Conservation (phyloP, 2,888 invertebrate species). For the Coelinius sp. region DNA sequence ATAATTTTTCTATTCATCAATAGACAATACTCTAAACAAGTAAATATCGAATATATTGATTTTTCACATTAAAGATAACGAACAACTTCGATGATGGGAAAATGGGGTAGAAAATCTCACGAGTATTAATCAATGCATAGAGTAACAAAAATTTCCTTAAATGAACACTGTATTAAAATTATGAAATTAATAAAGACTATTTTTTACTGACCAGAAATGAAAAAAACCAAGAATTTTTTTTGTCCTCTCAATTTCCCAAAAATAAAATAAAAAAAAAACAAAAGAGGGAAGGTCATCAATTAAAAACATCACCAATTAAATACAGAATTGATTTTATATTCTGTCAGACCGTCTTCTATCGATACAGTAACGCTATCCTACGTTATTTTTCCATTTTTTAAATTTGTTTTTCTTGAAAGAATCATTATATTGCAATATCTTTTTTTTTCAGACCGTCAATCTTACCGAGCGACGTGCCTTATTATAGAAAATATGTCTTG, state of each 20-base stretch:
- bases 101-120: too few relatives aligned
- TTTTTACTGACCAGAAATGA: background rate
- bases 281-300: conserved; percentile 32
- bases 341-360: conserved; percentile 65
- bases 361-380: conserved; percentile 70
- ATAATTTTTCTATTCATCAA: too few relatives aligned
- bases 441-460: conserved; percentile 64
- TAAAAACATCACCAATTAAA: conserved; percentile 56
- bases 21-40: too few relatives aligned
- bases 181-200: background rate
- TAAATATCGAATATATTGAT: too few relatives aligned
- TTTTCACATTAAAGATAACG: too few relatives aligned
- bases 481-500: conserved; percentile 71
- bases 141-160: too few relatives aligned
- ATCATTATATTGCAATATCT: conserved; percentile 70
- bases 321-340: conserved; percentile 71
- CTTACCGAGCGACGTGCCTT: conserved; percentile 61
- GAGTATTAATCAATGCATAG: too few relatives aligned
- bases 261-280: conserved; percentile 17
- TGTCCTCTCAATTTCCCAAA: background rate
- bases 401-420: conserved; percentile 58
- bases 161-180: too few relatives aligned
- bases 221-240: conserved; percentile 6
- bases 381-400: conserved; percentile 52
- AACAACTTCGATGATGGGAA: too few relatives aligned